Percentiles rank a stretch among this genome's conserved stretches.
phyloP scores from a whole-genome alignment of 1,140 invertebrate genomes.

The Drosophila leontia region DNA sequence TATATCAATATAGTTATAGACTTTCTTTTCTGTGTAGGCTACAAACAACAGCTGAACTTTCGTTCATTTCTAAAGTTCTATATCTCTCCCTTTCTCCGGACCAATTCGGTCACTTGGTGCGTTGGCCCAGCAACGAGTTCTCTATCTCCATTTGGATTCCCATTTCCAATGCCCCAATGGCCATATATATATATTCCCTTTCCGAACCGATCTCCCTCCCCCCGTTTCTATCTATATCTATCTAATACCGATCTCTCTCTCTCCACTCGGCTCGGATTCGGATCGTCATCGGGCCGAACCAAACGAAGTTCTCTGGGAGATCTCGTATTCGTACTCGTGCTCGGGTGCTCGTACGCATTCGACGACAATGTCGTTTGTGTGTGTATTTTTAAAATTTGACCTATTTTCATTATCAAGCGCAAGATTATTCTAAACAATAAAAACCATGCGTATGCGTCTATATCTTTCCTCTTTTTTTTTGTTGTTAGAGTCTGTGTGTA shows the following conservation, averaged over 20 bases:
- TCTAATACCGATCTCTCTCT: constrained; percentile 30
- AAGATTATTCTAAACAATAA: constrained; percentile 84
- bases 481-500: constrained; percentile 19
- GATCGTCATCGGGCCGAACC: not conserved
- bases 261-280: constrained; percentile 1
- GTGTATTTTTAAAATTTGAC: constrained; percentile 84
- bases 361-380: constrained; percentile 77
- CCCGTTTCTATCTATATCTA: constrained; percentile 35
- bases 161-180: not conserved
- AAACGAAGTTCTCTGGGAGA: constrained; percentile 18
- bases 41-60: constrained; percentile 47
- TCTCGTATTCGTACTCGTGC: constrained; percentile 6
- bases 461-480: constrained; percentile 29
- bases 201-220: not conserved
- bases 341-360: constrained; percentile 6
- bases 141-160: constrained; percentile 11
- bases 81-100: not conserved
- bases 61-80: constrained; percentile 53
- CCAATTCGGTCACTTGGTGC: constrained; percentile 46
- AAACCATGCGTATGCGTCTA: constrained; percentile 57
- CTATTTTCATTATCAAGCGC: constrained; percentile 84
- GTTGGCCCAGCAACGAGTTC: constrained; percentile 48
- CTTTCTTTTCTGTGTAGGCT: not conserved
- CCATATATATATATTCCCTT: not conserved
- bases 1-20: not conserved